Evolutionary conservation across 2,797 vertebrate species (phyloP).

Genomic region (Spheniscus humboldti): DNA sequence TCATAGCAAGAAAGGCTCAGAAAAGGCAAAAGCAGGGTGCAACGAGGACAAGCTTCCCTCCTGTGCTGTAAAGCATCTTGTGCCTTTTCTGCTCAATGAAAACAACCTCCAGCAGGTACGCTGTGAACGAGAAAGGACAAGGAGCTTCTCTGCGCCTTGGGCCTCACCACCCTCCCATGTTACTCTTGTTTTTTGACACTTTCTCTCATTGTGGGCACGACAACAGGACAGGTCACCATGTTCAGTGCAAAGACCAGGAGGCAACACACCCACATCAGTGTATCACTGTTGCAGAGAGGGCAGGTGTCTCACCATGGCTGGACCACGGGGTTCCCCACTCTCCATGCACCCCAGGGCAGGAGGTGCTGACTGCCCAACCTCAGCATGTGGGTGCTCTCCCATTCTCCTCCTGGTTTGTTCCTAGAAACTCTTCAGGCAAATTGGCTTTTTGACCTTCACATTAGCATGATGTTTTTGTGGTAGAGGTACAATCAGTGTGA

Average conservation of each 20-base stretch:
- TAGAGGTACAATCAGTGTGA: neutral
- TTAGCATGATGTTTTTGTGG: neutral
- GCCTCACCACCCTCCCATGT: neutral
- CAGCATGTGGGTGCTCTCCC: neutral
- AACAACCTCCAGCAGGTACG: neutral
- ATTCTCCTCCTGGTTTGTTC: neutral
- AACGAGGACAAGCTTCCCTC: neutral
- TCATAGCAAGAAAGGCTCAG: neutral
- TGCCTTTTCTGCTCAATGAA: neutral
- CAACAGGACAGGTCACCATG: neutral
- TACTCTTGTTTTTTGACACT: neutral
- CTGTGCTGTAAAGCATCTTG: neutral
- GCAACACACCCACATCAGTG: neutral
- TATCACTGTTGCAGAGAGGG: neutral
- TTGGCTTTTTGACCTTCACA: neutral
- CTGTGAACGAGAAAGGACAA: neutral
- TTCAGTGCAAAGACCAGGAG: neutral
- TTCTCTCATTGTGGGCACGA: neutral
- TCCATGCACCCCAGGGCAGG: too few relatives aligned
- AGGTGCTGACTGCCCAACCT: accelerated
- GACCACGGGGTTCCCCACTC: neutral
- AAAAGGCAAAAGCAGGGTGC: neutral
- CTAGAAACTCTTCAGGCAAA: neutral
- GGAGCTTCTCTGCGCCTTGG: neutral
- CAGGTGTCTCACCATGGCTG: neutral